Base-by-base conservation (phyloP, 2,888 invertebrate genomes). In the Plusia festucae region DNA sequence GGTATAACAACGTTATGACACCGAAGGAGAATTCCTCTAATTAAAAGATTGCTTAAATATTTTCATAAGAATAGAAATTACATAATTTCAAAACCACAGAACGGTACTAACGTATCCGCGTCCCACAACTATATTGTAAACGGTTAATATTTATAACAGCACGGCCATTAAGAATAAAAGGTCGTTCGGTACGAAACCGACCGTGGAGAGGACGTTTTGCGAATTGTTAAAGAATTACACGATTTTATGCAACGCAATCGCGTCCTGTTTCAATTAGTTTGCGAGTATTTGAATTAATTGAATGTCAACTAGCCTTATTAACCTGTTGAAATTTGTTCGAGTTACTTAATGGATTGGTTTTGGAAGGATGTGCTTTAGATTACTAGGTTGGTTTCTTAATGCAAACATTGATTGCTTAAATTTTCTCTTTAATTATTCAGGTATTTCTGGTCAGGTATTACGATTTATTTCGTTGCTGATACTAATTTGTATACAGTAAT, bases 131-230 rank as follows among this genome's bases (percentile, higher is more conserved):
- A 65, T 54, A 40, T 24, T 70, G 69, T 67, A 57, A 63, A 72
- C 69, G 57, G 56, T 66, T 70, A 71, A 69, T 69, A 77, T 79
- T 71, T 72, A 68, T 69, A 60, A 65, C 62, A 60, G 70, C 40
- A 40, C 44, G 15, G 63, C 68, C 24, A 73, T 79, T 74, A 67
- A 67, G 65, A 73, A 69, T 81, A 64, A 69, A 76, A 70, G 70
- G 67, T 72, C 71, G 69, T 24, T 61, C 55, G 40, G 60, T 40
- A 60, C 15, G 53, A 82, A 79, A 72, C 80, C 72, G 77, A 79
- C 70, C 82, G 68, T 75, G 65, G 57, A 68, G 69, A 75, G 72
- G 69, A 80, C 75, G 72, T 66, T 74, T 63, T 53, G 58, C 66
- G 77, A 69, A 77, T 80, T 70, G 65, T 61, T 73, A 68, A 70